A percentile compares a stretch with the other conserved stretches of the same genome.
Conservation (phyloP, 35 echinoderm and acorn worm species). For the Apostichopus japonicus region DNA sequence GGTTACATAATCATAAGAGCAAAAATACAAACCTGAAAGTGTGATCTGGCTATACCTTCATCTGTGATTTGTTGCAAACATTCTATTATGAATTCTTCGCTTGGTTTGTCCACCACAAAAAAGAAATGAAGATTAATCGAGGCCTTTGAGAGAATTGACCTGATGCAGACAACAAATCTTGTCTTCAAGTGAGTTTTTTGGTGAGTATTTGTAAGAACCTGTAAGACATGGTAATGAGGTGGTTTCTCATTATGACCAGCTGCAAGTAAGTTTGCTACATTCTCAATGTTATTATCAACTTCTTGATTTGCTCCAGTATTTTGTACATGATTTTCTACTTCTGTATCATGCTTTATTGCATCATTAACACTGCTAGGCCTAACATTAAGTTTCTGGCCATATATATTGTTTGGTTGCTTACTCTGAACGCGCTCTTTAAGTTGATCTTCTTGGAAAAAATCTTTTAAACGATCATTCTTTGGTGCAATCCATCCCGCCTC, state of each 20-base stretch:
- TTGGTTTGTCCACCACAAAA: constrained; percentile 88
- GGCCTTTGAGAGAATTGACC: constrained; percentile 76
- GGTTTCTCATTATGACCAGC: constrained; percentile 17
- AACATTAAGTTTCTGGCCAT: too few species aligned
- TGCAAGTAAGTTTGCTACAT: not conserved
- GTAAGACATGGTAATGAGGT: constrained; percentile 75
- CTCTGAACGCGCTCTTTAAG: not conserved
- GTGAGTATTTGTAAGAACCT: constrained; percentile 80
- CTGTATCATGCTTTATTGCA: not conserved
- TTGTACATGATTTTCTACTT: not conserved
- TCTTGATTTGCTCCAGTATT: not conserved
- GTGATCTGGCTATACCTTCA: constrained; percentile 66
- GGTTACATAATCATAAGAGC: too few species aligned
- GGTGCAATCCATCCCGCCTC: constrained; percentile 18
- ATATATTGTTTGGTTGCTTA: too few species aligned
- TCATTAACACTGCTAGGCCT: too few species aligned
- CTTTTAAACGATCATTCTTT: not conserved
- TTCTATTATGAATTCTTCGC: constrained; percentile 64
- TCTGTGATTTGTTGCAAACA: constrained; percentile 85
- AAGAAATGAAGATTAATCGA: constrained; percentile 92
- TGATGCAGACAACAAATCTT: constrained; percentile 76
- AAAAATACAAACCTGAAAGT: constrained; percentile 81
- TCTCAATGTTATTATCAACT: constrained; percentile 2
- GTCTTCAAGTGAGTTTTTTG: constrained; percentile 78
- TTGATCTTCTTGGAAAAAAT: not conserved